A percentile compares a stretch with the other conserved stretches of the same genome.
Conservation (phyloP, 2,888 invertebrate species). For the Sinohyriopsis cumingii region DNA sequence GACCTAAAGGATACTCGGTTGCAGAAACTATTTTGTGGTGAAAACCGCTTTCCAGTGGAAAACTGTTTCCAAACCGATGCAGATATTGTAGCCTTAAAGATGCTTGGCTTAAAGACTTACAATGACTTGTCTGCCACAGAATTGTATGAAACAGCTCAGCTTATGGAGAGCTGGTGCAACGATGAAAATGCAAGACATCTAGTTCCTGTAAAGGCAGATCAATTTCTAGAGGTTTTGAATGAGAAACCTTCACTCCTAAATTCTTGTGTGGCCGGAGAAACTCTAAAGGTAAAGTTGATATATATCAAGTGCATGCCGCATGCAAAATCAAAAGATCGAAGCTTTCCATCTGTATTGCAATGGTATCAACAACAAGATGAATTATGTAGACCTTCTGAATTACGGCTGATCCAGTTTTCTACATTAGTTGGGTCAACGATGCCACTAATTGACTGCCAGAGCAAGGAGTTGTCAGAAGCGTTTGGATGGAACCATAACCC, state of each 20-base stretch:
- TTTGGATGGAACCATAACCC: conserved; percentile 8
- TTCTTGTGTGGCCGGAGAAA: too few species aligned
- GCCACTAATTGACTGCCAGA: too few species aligned
- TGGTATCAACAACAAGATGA: conserved; percentile 2
- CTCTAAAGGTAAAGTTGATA: background rate
- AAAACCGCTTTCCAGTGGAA: conserved; percentile 18
- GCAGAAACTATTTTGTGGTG: conserved; percentile 6
- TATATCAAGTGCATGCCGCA: conserved; percentile 11
- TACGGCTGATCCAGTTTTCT: too few species aligned
- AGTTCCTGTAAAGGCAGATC: too few species aligned
- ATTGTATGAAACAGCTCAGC: conserved; percentile 10
- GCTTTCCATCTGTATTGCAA: conserved; percentile 6
- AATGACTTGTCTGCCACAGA: conserved; percentile 10
- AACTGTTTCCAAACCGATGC: background rate
- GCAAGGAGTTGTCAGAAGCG: background rate
- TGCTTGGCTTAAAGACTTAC: conserved; percentile 19
- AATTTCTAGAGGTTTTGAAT: too few species aligned
- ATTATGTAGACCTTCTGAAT: too few species aligned
- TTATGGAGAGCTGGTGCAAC: conserved; percentile 1
- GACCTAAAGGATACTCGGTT: conserved; percentile 13
- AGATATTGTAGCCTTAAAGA: background rate
- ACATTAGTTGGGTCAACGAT: too few species aligned
- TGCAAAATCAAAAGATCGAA: background rate
- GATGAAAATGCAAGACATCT: too few species aligned
- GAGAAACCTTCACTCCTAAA: too few species aligned